Conservation (phyloP, 2,888 invertebrate genomes). For the Cynaeus angustus region DNA sequence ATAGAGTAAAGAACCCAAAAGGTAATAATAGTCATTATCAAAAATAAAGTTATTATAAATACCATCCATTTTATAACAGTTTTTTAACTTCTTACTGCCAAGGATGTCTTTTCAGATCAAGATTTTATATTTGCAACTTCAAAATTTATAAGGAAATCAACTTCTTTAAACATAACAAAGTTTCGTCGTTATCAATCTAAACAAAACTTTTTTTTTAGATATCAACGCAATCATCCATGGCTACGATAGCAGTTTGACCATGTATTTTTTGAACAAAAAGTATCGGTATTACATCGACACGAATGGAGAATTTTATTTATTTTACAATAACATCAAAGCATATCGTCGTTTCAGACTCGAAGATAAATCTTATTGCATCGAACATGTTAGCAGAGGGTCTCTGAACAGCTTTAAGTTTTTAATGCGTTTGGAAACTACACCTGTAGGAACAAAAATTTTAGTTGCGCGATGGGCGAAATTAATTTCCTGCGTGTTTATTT, state of each 20-base stretch:
- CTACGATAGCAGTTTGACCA: slow-evolving; percentile 22
- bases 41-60: too few relatives aligned
- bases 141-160: too few relatives aligned
- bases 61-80: too few relatives aligned
- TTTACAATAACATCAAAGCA: slow-evolving; percentile 43
- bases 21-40: too few relatives aligned
- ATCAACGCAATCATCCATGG: slow-evolving; percentile 50
- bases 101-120: too few relatives aligned
- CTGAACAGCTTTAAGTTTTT: slow-evolving; percentile 43
- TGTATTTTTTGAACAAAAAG: slow-evolving; percentile 43
- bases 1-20: slow-evolving; percentile 55
- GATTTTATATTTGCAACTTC: too few relatives aligned
- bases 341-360: slow-evolving; percentile 35
- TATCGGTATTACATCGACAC: slow-evolving; percentile 51
- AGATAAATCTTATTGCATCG: slow-evolving; percentile 51
- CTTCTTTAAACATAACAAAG: too few relatives aligned
- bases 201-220: slow-evolving; percentile 46
- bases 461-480: slow-evolving; percentile 58
- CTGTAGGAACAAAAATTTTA: slow-evolving; percentile 52
- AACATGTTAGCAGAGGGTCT: slow-evolving; percentile 41
- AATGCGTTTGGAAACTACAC: slow-evolving; percentile 36
- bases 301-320: slow-evolving; percentile 50
- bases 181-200: too few relatives aligned
- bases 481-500: slow-evolving; percentile 57
- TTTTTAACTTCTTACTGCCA: too few relatives aligned